Percentiles rank a stretch among this genome's conserved stretches.
Evolutionary conservation across 2,113 vertebrate genomes (phyloP).

Genomic region (Hystrix cristata): DNA sequence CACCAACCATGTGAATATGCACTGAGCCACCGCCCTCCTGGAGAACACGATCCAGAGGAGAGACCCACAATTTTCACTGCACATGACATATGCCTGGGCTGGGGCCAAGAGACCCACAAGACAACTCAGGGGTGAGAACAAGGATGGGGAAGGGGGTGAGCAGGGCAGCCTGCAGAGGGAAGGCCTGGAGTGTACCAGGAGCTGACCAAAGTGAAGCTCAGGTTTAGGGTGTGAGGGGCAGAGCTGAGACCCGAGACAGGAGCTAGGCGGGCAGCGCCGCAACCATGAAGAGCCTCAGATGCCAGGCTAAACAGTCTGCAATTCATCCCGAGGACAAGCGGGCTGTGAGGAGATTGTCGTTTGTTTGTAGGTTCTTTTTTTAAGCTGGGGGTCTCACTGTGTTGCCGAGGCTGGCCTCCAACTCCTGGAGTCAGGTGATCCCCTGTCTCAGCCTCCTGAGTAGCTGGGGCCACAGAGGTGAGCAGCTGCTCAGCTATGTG

Average conservation of each 20-base stretch:
- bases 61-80: not conserved
- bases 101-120: not conserved
- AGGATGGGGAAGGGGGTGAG: not conserved
- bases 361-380: not conserved
- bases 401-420: not conserved
- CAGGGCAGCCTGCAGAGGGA: not conserved
- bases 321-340: not conserved
- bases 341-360: fast-evolving
- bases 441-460: not conserved
- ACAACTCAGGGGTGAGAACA: not conserved
- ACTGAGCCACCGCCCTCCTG: not conserved
- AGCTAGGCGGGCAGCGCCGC: not conserved
- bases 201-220: not conserved
- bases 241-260: not conserved
- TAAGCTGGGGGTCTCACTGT: not conserved
- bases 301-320: not conserved
- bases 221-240: not conserved
- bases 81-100: not conserved
- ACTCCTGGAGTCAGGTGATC: not conserved
- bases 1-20: not conserved
- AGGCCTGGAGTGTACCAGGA: not conserved
- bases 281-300: not conserved
- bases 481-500: not conserved
- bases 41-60: not conserved
- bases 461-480: not conserved